Evolutionary conservation across 2,113 vertebrate species (phyloP), one percentile per base, ranked within the genome.

Genomic region (Syrrhaptes paradoxus): DNA sequence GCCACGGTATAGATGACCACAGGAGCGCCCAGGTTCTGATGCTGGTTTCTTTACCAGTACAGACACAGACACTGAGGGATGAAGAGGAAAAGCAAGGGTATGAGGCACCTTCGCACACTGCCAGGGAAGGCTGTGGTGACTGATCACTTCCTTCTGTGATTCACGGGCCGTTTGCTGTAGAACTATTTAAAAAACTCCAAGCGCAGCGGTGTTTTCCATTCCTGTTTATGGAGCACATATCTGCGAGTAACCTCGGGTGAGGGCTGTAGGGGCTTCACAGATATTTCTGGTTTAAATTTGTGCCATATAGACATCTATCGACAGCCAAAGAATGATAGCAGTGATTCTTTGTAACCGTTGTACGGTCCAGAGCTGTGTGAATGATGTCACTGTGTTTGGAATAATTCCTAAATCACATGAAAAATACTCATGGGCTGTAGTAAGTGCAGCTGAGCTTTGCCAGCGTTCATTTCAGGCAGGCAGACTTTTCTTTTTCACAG

Each of bases 341-440:
- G 65, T 48, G 21, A 78, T 71, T 87, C 73, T 93, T 61, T 87
- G 68, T 73, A 93, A 81, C 48, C 28, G 51, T 9, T 68, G 34
- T 80, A 89, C 54, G 83, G 66, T 49, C 46, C 82, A 79, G 94
- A 85, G 82, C 71, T 79, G 41, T 73, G 45, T 90, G 85, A 91
- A 91, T 96, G 87, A 97, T 91, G 90, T 97, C 92, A 95, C 85
- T 49, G 58, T 79, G 46, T 76, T 88, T 97, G 94, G 95, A 95
- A 65, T 75, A 59, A 94, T 76, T 87, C 67, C 85, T 94, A 96
- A 96, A 91, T 93, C 95, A 97, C 92, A 96, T 95, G 94, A 95
- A 96, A 96, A 96, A 93, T 91, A 97, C 87, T 96, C 90, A 91
- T n/a, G 67, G 38, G 45, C 67, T 96, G 78, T 57, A 93, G 49